Conservation (phyloP, 1,140 invertebrate genomes). For the Hycleus phaleratus region DNA sequence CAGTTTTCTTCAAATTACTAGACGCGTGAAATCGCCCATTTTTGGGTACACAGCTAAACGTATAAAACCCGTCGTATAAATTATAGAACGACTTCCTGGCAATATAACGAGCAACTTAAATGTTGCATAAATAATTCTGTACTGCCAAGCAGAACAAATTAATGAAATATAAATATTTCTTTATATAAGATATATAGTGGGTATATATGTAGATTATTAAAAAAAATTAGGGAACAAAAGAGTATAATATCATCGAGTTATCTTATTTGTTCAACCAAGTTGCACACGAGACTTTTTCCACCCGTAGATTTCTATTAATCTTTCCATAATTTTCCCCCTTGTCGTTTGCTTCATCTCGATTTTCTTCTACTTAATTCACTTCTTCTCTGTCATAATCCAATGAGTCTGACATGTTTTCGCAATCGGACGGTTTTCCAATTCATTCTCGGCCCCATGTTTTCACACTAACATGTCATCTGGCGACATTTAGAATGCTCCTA, state of each 20-base stretch:
- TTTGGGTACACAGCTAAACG: conserved; percentile 21
- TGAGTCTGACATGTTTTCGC: conserved; percentile 13
- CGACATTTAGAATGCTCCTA: too few relatives aligned
- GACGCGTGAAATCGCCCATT: conserved; percentile 24
- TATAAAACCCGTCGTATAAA: conserved; percentile 25
- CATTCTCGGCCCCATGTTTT: too few relatives aligned
- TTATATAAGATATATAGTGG: not conserved
- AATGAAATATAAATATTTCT: conserved; percentile 34
- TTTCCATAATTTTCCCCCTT: too few relatives aligned
- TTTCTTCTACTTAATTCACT: too few relatives aligned
- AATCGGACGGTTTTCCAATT: not conserved
- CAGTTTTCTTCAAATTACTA: too few relatives aligned
- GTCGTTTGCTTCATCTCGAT: too few relatives aligned
- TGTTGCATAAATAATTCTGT: conserved; percentile 33
- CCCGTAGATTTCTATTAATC: not conserved
- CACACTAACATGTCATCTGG: too few relatives aligned
- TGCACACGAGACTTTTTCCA: conserved; percentile 5
- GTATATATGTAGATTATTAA: conserved; percentile 1
- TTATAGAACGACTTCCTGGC: conserved; percentile 28
- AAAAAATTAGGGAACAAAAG: conserved; percentile 8
- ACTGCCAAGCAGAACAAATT: conserved; percentile 27
- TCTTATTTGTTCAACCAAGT: conserved; percentile 22
- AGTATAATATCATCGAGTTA: conserved; percentile 11
- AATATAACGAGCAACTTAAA: conserved; percentile 32
- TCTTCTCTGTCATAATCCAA: conserved; percentile 5